These are phyloP conservation scores for Odontocolon sp. DNA, from an alignment of 2,888 invertebrate species.

Conservation along the genomic window DNA sequence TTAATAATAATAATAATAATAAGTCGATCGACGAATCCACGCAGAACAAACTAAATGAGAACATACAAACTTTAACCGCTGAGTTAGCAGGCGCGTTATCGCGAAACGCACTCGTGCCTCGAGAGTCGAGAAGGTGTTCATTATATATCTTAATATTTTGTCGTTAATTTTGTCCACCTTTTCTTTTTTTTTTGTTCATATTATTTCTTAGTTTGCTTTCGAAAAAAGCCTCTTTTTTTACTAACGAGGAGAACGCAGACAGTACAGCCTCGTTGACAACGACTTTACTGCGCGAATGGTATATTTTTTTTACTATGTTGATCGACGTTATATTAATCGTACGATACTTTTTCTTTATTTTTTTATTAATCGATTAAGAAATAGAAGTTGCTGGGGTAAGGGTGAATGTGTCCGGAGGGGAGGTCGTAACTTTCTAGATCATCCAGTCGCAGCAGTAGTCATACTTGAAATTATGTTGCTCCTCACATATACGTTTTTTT, in stretches of 20 bases:
- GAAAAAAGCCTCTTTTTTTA: constrained; percentile 27
- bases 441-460: constrained; percentile 20
- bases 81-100: constrained; percentile 33
- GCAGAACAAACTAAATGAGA: constrained; percentile 43
- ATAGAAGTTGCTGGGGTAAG: constrained; percentile 8
- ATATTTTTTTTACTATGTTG: constrained; percentile 16
- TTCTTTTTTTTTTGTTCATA: background rate
- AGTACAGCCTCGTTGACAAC: constrained; percentile 12
- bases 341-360: constrained; percentile 11
- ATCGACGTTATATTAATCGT: constrained; percentile 27
- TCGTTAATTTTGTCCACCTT: background rate
- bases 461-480: constrained; percentile 10
- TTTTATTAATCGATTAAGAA: constrained; percentile 22
- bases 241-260: constrained; percentile 38
- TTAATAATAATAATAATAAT: constrained; percentile 45
- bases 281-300: constrained; percentile 15
- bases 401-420: constrained; percentile 28
- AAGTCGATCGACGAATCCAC: constrained; percentile 49
- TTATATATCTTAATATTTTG: constrained; percentile 11
- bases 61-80: constrained; percentile 36
- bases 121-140: constrained; percentile 34
- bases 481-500: background rate
- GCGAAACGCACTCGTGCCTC: constrained; percentile 30
- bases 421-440: constrained; percentile 12
- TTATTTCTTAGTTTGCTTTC: background rate